Base-by-base conservation (phyloP, 2,888 invertebrate genomes). In the Plagiodera versicolora region DNA sequence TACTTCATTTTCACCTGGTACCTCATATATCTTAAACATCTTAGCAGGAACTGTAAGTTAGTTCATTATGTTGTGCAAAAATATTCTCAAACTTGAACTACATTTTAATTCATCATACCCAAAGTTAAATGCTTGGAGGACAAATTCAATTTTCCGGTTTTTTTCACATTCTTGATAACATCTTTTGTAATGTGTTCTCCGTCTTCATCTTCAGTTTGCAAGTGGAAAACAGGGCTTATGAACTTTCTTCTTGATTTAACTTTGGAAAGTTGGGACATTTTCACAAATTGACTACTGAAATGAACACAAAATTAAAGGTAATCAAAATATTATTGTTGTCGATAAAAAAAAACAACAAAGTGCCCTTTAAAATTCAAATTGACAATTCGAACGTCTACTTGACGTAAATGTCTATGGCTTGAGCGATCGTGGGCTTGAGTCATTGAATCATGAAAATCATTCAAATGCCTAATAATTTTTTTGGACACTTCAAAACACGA, bases 121-220 rank as follows among this genome's bases (percentile, higher is more conserved):
- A 86, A 83, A 50, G 86, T 85, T 68, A 94, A 81, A 70, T 89
- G 91, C 75, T 85, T 86, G 67, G 89, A 89, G 58, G 91, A 87
- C 69, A 95, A 83, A 82, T 90, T 92, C 45, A 95, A 81, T 69
- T 88, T 86, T 17, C 95, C 95, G 65, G 89, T 89, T 75, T 88
- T 89, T 72, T 92, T 86, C 2, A 94, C 92, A 67, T 88, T 86
- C 80, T 92, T 90, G 58, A 95, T 84, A 71, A 93, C 80, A 52
- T 86, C 86, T 58, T 84, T 83, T 28, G 91, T 86, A 64, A 94
- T 78, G 75, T 87, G 85, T 59, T 82, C 83, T 64, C 89, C 86
- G 73, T 90, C 89, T 67, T 89, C 88, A 63, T 85, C 84, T 80
- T 87, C 87, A 67, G 87, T 87, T 82, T 90, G 89, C 74, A 85